Evolutionary conservation across 2,797 vertebrate genomes (phyloP).

Genomic region (Centroberyx gerrardi): DNA sequence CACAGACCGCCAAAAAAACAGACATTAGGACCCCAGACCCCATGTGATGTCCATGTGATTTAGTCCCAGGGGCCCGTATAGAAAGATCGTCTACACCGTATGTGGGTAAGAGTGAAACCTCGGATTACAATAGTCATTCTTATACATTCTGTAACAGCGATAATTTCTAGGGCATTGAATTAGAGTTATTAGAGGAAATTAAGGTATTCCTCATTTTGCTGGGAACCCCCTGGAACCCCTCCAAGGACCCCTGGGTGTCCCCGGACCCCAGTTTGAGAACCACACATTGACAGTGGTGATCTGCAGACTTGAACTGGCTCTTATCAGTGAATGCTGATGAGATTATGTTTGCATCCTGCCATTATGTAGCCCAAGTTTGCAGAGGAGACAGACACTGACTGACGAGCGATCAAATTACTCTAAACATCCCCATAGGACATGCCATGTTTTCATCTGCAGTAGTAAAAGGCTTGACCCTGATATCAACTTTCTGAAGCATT

Average conservation of each 20-base stretch:
- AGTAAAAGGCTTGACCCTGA: not conserved
- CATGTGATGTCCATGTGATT: not conserved
- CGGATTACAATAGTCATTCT: no score
- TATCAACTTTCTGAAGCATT: no score
- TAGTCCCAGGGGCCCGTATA: not conserved
- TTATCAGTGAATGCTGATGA: not conserved
- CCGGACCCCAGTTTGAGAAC: no score
- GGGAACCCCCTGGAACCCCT: no score
- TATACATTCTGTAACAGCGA: no score
- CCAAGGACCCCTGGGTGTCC: no score
- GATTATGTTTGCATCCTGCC: not conserved
- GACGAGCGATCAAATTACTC: not conserved
- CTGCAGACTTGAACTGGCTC: not conserved
- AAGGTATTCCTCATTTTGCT: no score
- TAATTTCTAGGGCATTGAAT: no score
- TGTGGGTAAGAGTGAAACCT: not conserved
- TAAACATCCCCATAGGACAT: not conserved
- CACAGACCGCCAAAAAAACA: not conserved
- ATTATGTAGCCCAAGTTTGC: not conserved
- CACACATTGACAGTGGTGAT: no score
- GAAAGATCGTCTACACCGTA: not conserved
- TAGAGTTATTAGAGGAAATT: no score
- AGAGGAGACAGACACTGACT: not conserved
- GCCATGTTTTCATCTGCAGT: not conserved
- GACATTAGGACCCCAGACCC: not conserved